Base-by-base conservation (phyloP, 1,140 invertebrate species). In the Pogonomyrmex barbatus region DNA sequence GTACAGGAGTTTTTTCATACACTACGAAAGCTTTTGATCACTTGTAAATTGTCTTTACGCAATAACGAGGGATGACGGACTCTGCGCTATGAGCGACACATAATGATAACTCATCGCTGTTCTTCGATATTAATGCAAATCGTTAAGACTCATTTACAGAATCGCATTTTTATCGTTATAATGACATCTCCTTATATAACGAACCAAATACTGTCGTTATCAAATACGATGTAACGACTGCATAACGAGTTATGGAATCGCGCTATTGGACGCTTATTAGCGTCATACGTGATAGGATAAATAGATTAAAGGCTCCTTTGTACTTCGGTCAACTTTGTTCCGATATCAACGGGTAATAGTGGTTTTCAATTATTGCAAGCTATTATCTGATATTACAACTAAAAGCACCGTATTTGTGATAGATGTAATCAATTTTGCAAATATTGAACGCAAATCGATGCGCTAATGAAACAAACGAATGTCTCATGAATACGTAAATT, bases 301-400 rank as follows among this genome's bases (percentile, higher is more conserved):
- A 52, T 2, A 70, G 24, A 39, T 79, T 42, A 12, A 68, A 68
- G 14, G 30, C 3, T 30, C 10, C 36, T 39, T 52, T 24, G 33
- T 42, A n/a, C 24, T 24, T 45, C 45, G 24, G 8, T 65, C 17
- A 36, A 36, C 4, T 67, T 54, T 42, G 47, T 68, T 2, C 2
- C 45, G 33, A 50, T 24, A 50, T 67, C 52, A 54, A 68, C 70
- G n/a, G n/a, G 52, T 30, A 39, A 12, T 67, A 24, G 39, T 12
- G n/a, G 3, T 42, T 52, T 81, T 70, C 36, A 54, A 81, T 81
- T 81, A 81, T 81, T 56, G 39, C 47, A 4, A 5, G 4, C 9
- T 54, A 45, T 81, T 33, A 56, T 39, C 17, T 79, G 33, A 79
- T 54, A 24, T 56, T 70, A 33, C 14, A 47, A 36, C 8, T 52